Conservation (phyloP, 2,797 vertebrate species). For the Hozukius guyotensis region DNA sequence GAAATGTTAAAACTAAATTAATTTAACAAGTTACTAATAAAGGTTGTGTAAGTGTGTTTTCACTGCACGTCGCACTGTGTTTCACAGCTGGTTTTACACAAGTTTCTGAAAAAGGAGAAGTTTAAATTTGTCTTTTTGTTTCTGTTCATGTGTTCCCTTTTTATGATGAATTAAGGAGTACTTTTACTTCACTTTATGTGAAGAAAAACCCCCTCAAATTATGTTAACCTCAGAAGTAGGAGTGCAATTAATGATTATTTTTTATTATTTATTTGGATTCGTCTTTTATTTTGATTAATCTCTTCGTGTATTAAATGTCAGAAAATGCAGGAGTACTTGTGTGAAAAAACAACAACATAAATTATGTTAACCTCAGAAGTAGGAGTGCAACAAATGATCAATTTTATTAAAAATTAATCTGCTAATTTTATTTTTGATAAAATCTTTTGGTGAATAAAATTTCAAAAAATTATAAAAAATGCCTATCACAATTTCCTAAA, state of each 20-base stretch:
- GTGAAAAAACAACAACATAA: too few relatives aligned
- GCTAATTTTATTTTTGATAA: not conserved
- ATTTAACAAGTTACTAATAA: constrained; percentile 27
- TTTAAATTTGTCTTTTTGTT: not conserved
- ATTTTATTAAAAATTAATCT: not conserved
- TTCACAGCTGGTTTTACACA: not conserved
- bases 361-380: too few relatives aligned
- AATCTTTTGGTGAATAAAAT: too few relatives aligned
- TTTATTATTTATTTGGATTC: not conserved
- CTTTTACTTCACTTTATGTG: not conserved
- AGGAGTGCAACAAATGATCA: too few relatives aligned
- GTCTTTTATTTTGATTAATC: not conserved
- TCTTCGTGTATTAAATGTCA: too few relatives aligned
- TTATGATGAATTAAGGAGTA: not conserved
- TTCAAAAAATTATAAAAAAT: too few relatives aligned
- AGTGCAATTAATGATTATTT: not conserved
- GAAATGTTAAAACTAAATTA: constrained; percentile 10
- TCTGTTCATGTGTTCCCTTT: not conserved
- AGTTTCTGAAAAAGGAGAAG: constrained; percentile 22
- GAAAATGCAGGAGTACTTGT: too few relatives aligned
- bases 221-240: not conserved
- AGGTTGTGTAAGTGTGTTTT: not conserved
- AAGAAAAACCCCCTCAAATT: not conserved
- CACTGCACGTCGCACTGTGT: not conserved
- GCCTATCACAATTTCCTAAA: too few relatives aligned